These are phyloP conservation scores for Clarias batrachus DNA, from an alignment of 2,113 vertebrate genomes.

Conservation along the genomic window DNA sequence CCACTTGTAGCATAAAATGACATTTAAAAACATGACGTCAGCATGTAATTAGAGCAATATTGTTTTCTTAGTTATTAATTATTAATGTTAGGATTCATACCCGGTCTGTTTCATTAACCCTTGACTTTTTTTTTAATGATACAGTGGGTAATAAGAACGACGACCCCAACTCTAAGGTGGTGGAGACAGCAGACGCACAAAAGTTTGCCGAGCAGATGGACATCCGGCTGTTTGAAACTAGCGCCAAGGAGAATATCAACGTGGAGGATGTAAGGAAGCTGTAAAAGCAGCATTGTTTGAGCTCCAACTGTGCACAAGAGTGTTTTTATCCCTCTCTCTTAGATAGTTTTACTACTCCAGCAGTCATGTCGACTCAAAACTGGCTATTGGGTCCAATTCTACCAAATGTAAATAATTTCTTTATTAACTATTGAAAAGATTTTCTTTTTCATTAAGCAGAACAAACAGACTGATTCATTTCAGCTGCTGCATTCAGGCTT, in stretches of 20 bases:
- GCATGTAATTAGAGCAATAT: background rate
- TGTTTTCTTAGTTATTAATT: background rate
- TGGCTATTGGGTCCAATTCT: background rate
- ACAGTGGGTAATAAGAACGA: constrained; percentile 98
- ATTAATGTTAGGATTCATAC: background rate
- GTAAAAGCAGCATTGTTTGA: background rate
- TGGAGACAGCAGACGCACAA: constrained; percentile 95
- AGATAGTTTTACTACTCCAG: background rate
- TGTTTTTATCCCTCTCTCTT: background rate
- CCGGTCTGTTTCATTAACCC: background rate
- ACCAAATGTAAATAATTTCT: background rate
- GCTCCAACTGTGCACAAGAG: background rate
- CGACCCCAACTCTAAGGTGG: constrained; percentile 94
- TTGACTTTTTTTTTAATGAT: background rate
- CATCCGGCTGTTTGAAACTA: constrained; percentile 96
- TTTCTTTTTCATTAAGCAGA: background rate
- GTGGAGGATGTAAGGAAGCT: constrained; percentile 80
- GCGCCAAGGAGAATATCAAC: constrained; percentile 97
- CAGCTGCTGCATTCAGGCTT: background rate
- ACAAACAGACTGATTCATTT: background rate
- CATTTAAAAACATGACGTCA: background rate
- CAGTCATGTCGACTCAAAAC: background rate
- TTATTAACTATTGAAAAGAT: background rate
- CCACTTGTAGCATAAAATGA: background rate
- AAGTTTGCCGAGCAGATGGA: constrained; percentile 99